Conservation (phyloP, 2,113 vertebrate genomes). For the Paraplagusia blochii region DNA sequence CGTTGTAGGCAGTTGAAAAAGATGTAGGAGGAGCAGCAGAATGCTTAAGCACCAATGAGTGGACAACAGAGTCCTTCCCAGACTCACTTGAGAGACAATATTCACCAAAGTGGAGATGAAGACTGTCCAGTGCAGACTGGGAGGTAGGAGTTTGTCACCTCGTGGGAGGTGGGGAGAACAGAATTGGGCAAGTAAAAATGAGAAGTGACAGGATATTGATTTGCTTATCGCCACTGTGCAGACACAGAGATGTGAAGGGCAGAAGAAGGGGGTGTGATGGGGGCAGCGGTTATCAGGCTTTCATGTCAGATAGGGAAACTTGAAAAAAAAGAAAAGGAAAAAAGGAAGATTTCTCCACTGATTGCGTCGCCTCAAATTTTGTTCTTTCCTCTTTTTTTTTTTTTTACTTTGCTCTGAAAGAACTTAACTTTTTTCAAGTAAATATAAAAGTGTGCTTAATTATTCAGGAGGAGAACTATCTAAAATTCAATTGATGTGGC, state of each 20-base stretch:
- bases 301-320: constrained; percentile 74
- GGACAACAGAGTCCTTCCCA: constrained; percentile 49
- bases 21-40: constrained; percentile 4
- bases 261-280: constrained; percentile 50
- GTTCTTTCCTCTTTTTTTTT: constrained; percentile 67
- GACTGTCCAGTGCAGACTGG: constrained; percentile 65
- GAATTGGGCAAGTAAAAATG: constrained; percentile 80
- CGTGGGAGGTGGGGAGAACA: constrained; percentile 76
- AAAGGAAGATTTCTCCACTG: constrained; percentile 72
- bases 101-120: constrained; percentile 54
- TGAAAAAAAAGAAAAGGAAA: constrained; percentile 56
- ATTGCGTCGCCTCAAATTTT: constrained; percentile 76
- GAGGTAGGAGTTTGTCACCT: constrained; percentile 76
- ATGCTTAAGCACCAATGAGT: constrained; percentile 29
- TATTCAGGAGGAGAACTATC: constrained; percentile 54
- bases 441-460: constrained; percentile 51
- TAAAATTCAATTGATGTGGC: constrained; percentile 59
- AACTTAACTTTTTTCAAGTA: constrained; percentile 63
- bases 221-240: constrained; percentile 81
- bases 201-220: constrained; percentile 85
- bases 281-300: constrained; percentile 75
- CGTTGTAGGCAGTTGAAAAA: too few relatives aligned
- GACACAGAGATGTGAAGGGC: constrained; percentile 80
- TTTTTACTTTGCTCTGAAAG: constrained; percentile 62
- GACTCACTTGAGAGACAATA: constrained; percentile 59